phyloP scores from a whole-genome alignment of 2,888 invertebrate genomes.

The Brenthis ino region DNA sequence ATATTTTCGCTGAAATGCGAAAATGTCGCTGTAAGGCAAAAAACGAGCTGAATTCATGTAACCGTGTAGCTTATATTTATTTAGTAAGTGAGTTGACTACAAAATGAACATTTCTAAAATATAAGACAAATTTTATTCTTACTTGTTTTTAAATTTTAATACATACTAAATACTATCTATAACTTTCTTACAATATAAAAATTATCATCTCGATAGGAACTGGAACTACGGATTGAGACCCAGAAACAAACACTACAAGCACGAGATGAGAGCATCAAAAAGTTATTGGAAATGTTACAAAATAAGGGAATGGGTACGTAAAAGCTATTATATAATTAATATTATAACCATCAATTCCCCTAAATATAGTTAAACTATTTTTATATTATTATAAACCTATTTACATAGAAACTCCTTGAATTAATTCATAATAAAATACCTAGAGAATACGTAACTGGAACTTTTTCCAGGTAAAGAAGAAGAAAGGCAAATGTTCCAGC shows the following conservation, averaged over 20 bases:
- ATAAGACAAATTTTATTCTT: no score
- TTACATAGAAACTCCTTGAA: background rate
- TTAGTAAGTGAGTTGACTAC: no score
- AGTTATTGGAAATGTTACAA: constrained; percentile 98
- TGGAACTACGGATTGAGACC: constrained; percentile 97
- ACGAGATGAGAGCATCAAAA: constrained; percentile 98
- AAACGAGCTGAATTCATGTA: no score
- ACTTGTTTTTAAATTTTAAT: background rate
- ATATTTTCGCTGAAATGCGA: no score
- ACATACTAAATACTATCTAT: background rate
- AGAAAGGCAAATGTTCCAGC: constrained; percentile 97
- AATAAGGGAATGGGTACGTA: constrained; percentile 96
- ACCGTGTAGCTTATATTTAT: no score
- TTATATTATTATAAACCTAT: background rate
- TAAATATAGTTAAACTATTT: background rate
- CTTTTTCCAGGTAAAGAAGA: constrained; percentile 93
- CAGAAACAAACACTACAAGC: constrained; percentile 98
- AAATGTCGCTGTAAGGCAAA: no score
- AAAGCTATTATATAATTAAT: constrained; percentile 10
- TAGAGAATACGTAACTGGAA: constrained; percentile 37
- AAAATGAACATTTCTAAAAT: no score
- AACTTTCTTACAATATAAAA: background rate
- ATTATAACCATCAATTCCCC: background rate
- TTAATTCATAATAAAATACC: constrained; percentile 12
- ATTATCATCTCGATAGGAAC: constrained; percentile 83